Evolutionary conservation across 2,888 invertebrate species (phyloP), one percentile per base, ranked within the genome.

Genomic region (Tipula unca): DNA sequence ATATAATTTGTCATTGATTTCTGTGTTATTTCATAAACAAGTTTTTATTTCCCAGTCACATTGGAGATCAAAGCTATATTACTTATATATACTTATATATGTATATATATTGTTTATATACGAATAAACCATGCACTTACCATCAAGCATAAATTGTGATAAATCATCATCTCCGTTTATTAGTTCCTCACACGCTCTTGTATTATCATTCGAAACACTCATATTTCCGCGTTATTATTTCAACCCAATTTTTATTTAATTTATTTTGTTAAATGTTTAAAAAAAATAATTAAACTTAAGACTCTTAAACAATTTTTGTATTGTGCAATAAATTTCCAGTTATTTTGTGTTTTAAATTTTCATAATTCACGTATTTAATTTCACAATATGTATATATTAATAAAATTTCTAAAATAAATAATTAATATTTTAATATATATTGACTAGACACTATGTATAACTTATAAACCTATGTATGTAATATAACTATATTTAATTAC

Each of bases 301-400:
- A n/a, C n/a, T 69, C 20, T 69, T 69, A 69, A 69, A n/a, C n/a
- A 69, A 69, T 69, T 69, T 69, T 69, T 25, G 25, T 25, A 69
- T 69, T 69, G 69, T 69, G 69, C 69, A 69, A 69, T 69, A 69
- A 69, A 69, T 69, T 69, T 69, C 69, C 69, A 69, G 25, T 69
- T 25, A 69, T 1, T 69, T 69, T 69, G 69, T 69, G 69, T 69
- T 69, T 69, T 20, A 69, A 69, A 69, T 69, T 69, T 25, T 69
- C 4, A 25, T 25, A 69, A 25, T 69, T 69, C 25, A 69, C 20
- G 25, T 69, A 69, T 69, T 69, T 25, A 69, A 69, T 69, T 69
- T 69, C 25, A 69, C 69, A 69, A 69, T 69, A 10, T 69, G 6
- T 25, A n/a, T n/a, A n/a, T n/a, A n/a, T n/a, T n/a, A 69, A 25